Evolutionary conservation across 2,888 invertebrate genomes (phyloP).

Genomic region (Scaptomyza caliginosa): DNA sequence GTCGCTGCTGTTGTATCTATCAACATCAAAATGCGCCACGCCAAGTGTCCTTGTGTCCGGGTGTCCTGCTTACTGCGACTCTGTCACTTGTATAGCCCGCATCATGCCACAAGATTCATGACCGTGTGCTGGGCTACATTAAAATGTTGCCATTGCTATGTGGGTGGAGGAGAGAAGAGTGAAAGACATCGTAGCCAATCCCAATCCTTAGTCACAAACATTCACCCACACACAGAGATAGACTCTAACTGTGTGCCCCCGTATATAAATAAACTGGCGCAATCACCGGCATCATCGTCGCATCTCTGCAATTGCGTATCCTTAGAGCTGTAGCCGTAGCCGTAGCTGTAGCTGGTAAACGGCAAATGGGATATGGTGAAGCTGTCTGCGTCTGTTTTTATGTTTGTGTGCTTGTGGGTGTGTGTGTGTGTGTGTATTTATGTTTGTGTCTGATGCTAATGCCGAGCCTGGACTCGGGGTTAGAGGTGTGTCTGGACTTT

Average conservation of each 20-base stretch:
- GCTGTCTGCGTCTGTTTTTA: conserved; percentile 55
- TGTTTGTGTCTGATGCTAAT: conserved; percentile 61
- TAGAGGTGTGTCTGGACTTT: conserved; percentile 76
- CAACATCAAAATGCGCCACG: conserved; percentile 66
- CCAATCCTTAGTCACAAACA: conserved; percentile 11
- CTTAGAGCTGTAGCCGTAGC: conserved; percentile 36
- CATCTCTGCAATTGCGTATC: conserved; percentile 79
- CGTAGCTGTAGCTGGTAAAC: conserved; percentile 1
- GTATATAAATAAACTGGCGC: conserved; percentile 75
- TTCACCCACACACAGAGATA: conserved; percentile 2
- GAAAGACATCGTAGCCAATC: conserved; percentile 14
- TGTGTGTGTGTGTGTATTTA: conserved; percentile 56
- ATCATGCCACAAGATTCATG: conserved; percentile 64
- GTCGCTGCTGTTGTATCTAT: conserved; percentile 57
- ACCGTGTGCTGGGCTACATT: conserved; percentile 62
- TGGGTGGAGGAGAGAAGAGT: conserved; percentile 7
- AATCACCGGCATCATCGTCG: conserved; percentile 75
- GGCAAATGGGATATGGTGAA: conserved; percentile 26
- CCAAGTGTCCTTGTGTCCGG: conserved; percentile 26
- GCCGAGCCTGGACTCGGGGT: conserved; percentile 44
- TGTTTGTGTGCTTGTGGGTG: too few relatives aligned
- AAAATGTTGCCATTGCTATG: conserved; percentile 64
- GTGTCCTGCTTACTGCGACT: not conserved
- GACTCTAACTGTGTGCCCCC: conserved; percentile 19
- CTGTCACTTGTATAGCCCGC: conserved; percentile 39